A percentile compares a stretch with the other conserved stretches of the same genome.
Evolutionary conservation across 1,140 invertebrate species (phyloP).

Genomic region (Philotrypesis tridentata): DNA sequence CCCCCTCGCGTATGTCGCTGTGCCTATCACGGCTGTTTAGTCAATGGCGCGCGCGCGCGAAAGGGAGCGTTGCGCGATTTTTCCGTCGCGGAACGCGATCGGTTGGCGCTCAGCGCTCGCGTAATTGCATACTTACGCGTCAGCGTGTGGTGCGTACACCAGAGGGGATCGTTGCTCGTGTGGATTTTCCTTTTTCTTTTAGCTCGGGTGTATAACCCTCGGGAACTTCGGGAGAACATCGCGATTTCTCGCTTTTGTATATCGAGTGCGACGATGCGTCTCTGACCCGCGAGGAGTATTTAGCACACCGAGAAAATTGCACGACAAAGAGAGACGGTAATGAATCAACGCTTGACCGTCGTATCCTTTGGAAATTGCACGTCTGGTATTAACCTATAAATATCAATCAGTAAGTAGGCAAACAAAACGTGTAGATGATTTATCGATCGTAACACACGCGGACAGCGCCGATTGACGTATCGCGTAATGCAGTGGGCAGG

Average conservation of each 20-base stretch:
- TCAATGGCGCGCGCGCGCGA: background rate
- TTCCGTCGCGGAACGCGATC: background rate
- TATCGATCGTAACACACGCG: background rate
- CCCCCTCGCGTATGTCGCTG: too few relatives aligned
- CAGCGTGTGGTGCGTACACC: too few relatives aligned
- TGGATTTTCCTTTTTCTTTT: too few relatives aligned
- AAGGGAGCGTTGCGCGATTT: background rate
- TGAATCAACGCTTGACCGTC: background rate
- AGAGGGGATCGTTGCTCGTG: too few relatives aligned
- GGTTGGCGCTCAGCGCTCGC: too few relatives aligned
- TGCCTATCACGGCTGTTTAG: background rate
- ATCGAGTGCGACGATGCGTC: background rate
- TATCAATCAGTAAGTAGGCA: background rate
- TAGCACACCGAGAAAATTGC: too few relatives aligned
- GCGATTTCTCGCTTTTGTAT: too few relatives aligned
- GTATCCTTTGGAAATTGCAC: background rate
- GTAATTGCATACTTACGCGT: background rate
- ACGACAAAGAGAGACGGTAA: background rate
- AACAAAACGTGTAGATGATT: background rate
- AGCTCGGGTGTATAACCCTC: too few relatives aligned
- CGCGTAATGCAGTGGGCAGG: background rate
- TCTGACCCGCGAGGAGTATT: background rate
- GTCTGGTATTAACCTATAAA: background rate
- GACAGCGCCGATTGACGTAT: background rate
- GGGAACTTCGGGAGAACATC: too few relatives aligned